A percentile compares a stretch with the other conserved stretches of the same genome.
These are phyloP conservation scores for Ctenicera cuprea DNA, from an alignment of 2,888 invertebrate species.

Conservation along the genomic window DNA sequence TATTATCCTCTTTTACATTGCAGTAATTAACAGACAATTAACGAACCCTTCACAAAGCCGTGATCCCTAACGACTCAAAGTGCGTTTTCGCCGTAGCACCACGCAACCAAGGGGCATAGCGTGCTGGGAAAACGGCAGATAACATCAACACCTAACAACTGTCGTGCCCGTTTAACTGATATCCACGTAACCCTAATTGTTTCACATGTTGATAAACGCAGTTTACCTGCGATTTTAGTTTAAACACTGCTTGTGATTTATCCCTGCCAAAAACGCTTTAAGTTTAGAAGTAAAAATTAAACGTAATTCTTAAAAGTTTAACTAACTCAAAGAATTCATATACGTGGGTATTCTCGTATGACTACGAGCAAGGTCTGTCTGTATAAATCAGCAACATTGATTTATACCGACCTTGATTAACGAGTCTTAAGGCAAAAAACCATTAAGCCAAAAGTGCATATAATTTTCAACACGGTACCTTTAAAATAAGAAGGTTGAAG, in stretches of 20 bases:
- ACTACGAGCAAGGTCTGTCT: too few species aligned
- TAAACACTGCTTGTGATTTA: slow-evolving; percentile 26
- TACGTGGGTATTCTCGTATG: too few species aligned
- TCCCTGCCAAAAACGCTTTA: background rate
- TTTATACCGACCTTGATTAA: too few species aligned
- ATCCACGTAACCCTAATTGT: slow-evolving; percentile 58
- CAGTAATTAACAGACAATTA: slow-evolving; percentile 39
- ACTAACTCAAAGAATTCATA: too few species aligned
- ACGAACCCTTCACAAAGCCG: slow-evolving; percentile 33
- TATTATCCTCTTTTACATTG: slow-evolving; percentile 1
- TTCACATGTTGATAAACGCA: slow-evolving; percentile 58
- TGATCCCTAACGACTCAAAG: slow-evolving; percentile 29
- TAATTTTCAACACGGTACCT: too few species aligned
- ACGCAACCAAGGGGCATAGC: slow-evolving; percentile 52
- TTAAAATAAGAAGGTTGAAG: too few species aligned
- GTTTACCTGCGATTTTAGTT: slow-evolving; percentile 47
- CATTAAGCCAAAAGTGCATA: too few species aligned
- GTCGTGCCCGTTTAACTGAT: slow-evolving; percentile 60
- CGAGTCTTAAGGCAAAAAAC: too few species aligned
- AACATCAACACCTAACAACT: slow-evolving; percentile 59
- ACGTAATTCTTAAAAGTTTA: too few species aligned
- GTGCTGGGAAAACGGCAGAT: slow-evolving; percentile 61
- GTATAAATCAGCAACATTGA: too few species aligned
- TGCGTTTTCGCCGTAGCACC: slow-evolving; percentile 42
- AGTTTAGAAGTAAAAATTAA: too few species aligned